phyloP scores from a whole-genome alignment of 2,113 vertebrate genomes.

The Pelodiscus sinensis region DNA sequence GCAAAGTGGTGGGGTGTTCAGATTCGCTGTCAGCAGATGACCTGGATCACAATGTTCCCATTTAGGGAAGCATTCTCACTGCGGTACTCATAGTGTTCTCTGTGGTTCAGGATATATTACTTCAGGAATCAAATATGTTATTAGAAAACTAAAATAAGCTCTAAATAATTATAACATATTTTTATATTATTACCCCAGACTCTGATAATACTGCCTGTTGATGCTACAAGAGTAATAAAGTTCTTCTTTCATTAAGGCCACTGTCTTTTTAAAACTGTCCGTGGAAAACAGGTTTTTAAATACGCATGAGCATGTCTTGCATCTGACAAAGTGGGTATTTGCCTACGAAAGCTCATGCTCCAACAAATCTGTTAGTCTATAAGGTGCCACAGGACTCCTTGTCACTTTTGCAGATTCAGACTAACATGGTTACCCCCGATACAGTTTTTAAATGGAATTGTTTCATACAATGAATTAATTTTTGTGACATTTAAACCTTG shows the following conservation, averaged over 20 bases:
- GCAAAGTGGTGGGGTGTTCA: background rate
- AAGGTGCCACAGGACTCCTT: no score
- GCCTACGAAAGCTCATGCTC: no score
- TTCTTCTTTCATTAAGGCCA: background rate
- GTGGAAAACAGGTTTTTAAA: background rate
- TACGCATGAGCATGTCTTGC: no score
- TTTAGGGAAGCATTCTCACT: slow-evolving; percentile 10
- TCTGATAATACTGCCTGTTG: background rate
- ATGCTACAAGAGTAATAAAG: background rate
- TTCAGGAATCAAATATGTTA: background rate
- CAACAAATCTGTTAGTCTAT: no score
- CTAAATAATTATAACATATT: background rate
- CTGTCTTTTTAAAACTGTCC: background rate
- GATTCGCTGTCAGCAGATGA: background rate
- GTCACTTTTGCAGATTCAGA: no score
- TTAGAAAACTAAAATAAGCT: background rate
- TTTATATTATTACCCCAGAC: rapidly evolving
- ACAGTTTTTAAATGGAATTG: background rate
- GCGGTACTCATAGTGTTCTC: background rate
- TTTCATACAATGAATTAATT: background rate
- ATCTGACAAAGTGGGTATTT: no score
- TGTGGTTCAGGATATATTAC: background rate
- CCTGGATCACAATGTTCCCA: background rate
- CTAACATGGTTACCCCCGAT: no score
- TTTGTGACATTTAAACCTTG: background rate